Evolutionary conservation across 2,888 invertebrate genomes (phyloP).

Genomic region (Himalopsyche tibetana): DNA sequence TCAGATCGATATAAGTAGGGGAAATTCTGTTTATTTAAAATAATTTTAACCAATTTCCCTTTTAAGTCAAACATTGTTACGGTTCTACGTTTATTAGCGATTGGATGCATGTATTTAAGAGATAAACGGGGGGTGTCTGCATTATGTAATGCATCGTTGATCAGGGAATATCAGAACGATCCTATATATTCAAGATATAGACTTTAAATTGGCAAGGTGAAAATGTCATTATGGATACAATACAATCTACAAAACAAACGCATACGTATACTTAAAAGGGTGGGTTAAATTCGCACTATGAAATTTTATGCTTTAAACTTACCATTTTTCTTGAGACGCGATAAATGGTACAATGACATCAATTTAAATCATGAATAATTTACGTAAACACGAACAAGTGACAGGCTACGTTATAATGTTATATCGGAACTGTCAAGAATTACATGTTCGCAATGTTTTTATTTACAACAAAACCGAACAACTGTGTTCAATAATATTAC

Average conservation of each 20-base stretch:
- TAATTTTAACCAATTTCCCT: too few species aligned
- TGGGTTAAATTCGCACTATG: neutral
- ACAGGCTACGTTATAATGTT: neutral
- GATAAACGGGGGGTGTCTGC: neutral
- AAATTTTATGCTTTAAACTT: neutral
- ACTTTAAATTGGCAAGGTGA: neutral
- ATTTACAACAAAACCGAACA: neutral
- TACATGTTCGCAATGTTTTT: neutral
- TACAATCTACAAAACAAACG: neutral
- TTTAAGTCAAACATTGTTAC: too few species aligned
- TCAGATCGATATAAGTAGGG: too few species aligned
- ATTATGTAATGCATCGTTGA: neutral
- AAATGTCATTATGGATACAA: constrained; percentile 19
- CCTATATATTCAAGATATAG: neutral
- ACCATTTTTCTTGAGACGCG: constrained; percentile 11
- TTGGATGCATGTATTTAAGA: neutral
- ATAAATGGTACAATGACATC: constrained; percentile 12
- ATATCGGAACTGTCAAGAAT: neutral
- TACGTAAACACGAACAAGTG: constrained; percentile 19
- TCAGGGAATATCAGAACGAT: neutral
- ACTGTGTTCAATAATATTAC: neutral
- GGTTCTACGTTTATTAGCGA: neutral
- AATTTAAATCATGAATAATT: constrained; percentile 41
- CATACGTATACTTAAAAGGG: too few species aligned
- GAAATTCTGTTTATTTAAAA: too few species aligned